Base-by-base conservation (phyloP, 2,113 vertebrate species). In the Aythya baeri region DNA sequence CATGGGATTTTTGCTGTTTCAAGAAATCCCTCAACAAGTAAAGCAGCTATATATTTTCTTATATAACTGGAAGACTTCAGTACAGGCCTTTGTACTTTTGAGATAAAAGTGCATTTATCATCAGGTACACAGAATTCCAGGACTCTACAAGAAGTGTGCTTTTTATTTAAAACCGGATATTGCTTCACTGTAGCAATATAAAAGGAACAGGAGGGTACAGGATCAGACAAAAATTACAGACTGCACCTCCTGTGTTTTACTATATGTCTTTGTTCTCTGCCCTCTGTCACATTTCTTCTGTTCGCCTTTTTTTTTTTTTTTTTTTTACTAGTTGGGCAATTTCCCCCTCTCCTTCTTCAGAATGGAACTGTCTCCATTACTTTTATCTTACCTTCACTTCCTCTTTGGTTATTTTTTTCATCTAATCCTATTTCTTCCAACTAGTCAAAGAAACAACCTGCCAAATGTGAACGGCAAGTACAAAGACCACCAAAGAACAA, bases 401-500 rank as follows among this genome's bases (percentile, higher is more conserved):
- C 41, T 91, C 26, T 93, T 79, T 59, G 7, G 54, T 73, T 91
- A 50, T 36, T 25, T 86, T 86, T 89, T 89, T 57, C 65, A 27
- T 36, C 88, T 86, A 46, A 57, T 90, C 79, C 61, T 65, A 22
- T 27, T 82, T 52, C 73, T 86, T 86, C 50, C 26, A 78, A 52
- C 43, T 76, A 58, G 21, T 9, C 3, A 11, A 5, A 62, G 86
- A 81, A 68, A 12, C 11, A 83, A 41, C 11, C 26, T 43, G 41
- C 54, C 38, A 67, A 83, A 94, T 16, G 31, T 73, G 80, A 83
- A 58, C 86, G 8, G 61, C 5, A 86, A 86, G 13, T 14, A 61
- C 17, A 80, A 71, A 94, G 67, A 80, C 71, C 18, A 86, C 16
- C 7, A 77, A 72, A 66, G 84, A 91, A 65, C 36, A 88, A 92